phyloP scores from a whole-genome alignment of 2,888 invertebrate genomes.

The Heteromyza rotundicornis region DNA sequence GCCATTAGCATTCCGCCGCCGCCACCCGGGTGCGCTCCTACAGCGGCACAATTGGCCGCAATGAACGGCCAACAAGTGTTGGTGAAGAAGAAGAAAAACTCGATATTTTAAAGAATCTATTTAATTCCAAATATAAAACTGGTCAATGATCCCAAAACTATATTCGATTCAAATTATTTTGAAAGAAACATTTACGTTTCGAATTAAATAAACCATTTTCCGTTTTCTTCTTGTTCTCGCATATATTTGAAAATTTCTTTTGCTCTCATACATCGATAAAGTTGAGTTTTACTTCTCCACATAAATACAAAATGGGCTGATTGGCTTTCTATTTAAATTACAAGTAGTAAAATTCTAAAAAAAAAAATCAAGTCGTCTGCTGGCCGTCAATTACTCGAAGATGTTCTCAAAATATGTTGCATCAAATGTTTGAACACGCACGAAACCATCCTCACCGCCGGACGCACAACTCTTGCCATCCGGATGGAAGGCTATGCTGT shows the following conservation, averaged over 20 bases:
- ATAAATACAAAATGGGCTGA: slow-evolving; percentile 19
- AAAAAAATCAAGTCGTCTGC: not conserved
- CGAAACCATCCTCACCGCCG: slow-evolving; percentile 99
- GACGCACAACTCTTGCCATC: slow-evolving; percentile 96
- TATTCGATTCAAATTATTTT: not conserved
- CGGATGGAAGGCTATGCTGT: slow-evolving; percentile 97
- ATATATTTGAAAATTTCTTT: slow-evolving; percentile 49
- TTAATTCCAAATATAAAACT: not conserved
- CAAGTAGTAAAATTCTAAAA: not conserved
- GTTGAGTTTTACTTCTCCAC: slow-evolving; percentile 7
- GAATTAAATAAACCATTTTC: too few relatives aligned
- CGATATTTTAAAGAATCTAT: slow-evolving; percentile 43
- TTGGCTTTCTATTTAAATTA: slow-evolving; percentile 14
- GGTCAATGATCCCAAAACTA: not conserved
- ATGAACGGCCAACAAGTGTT: slow-evolving; percentile 58
- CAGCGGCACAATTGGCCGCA: slow-evolving; percentile 58
- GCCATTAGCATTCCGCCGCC: slow-evolving; percentile 58
- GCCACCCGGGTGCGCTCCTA: slow-evolving; percentile 59
- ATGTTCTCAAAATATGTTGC: slow-evolving; percentile 85
- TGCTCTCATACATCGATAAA: slow-evolving; percentile 43
- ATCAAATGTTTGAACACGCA: slow-evolving; percentile 95
- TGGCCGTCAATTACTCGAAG: slow-evolving; percentile 43
- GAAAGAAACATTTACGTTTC: not conserved
- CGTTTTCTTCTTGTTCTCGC: slow-evolving; percentile 51
- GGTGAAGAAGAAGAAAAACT: slow-evolving; percentile 49